A percentile compares a stretch with the other conserved stretches of the same genome.
Conservation (phyloP, 2,888 invertebrate genomes). For the Tipula vernalis region DNA sequence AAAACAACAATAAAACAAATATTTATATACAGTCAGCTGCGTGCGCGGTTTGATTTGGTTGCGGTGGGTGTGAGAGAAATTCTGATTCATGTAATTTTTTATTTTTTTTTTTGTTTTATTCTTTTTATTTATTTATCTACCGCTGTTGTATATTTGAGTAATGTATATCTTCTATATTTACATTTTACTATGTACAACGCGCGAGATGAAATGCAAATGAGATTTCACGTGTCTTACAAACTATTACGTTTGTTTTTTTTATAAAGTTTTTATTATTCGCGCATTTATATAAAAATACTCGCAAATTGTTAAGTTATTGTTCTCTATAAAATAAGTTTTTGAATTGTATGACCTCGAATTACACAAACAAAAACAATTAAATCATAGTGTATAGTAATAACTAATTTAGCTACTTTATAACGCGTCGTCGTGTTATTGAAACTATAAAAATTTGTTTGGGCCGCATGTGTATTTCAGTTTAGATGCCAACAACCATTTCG, state of each 20-base stretch:
- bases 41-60: neutral
- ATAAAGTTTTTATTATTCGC: neutral
- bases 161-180: neutral
- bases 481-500: neutral
- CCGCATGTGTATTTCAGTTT: neutral
- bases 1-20: neutral
- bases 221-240: neutral
- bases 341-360: neutral
- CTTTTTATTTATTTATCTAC: neutral
- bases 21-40: neutral
- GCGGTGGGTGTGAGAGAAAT: conserved; percentile 4
- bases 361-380: neutral
- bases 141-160: neutral
- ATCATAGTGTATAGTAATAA: neutral
- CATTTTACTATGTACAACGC: neutral
- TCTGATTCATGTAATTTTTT: neutral
- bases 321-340: neutral
- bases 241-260: neutral
- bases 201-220: neutral
- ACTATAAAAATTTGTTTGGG: neutral
- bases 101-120: neutral
- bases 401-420: neutral
- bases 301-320: neutral
- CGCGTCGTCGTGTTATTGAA: neutral
- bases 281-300: neutral